Percentiles rank a stretch among this genome's conserved stretches.
These are phyloP conservation scores for Pollicipes pollicipes DNA, from an alignment of 1,140 invertebrate genomes.

Conservation along the genomic window DNA sequence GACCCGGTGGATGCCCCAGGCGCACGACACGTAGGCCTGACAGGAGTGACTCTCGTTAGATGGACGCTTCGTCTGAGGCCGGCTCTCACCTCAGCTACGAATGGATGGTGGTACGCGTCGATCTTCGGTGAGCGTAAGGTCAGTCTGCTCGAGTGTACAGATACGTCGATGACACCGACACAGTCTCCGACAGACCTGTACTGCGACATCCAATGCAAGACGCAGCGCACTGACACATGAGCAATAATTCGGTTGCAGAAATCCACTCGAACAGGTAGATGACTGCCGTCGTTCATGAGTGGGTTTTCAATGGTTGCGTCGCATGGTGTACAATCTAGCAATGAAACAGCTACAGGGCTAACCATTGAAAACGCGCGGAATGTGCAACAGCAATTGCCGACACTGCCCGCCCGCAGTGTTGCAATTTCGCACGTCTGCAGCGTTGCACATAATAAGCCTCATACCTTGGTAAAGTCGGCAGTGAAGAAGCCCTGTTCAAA, in stretches of 20 bases:
- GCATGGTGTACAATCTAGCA: slow-evolving; percentile 18
- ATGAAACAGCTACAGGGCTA: slow-evolving; percentile 19
- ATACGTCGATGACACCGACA: no score
- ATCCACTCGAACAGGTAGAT: no score
- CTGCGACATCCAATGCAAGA: not conserved
- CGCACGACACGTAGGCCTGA: slow-evolving; percentile 81
- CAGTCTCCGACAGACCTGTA: no score
- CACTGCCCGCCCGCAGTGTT: not conserved
- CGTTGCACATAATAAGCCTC: not conserved
- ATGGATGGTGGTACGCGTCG: no score
- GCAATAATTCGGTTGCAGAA: no score
- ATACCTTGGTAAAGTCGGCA: slow-evolving; percentile 14
- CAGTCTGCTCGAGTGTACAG: no score
- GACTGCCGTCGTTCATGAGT: not conserved
- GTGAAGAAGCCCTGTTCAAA: slow-evolving; percentile 69
- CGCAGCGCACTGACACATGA: no score
- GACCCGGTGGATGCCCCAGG: slow-evolving; percentile 69
- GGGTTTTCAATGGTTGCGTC: not conserved
- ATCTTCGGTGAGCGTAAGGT: no score
- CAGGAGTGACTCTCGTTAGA: slow-evolving; percentile 16
- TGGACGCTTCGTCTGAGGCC: not conserved
- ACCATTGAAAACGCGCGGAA: slow-evolving; percentile 13
- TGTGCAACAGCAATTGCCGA: not conserved
- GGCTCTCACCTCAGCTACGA: not conserved
- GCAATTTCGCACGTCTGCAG: not conserved